Conservation (phyloP, 2,113 vertebrate species). For the Suncus etruscus region DNA sequence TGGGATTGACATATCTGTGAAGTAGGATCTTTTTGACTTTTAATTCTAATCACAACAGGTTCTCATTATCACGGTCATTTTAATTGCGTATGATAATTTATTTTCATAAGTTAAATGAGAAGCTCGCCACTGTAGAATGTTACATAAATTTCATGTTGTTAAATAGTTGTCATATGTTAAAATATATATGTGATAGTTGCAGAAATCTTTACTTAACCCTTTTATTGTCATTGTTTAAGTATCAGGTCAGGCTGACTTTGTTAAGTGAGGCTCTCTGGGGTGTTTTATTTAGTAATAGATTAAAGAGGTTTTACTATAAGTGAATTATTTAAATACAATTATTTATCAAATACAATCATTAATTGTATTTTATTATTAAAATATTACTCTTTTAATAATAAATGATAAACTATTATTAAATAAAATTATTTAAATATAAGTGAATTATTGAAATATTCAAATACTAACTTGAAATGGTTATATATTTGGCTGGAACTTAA, state of each 20-base stretch:
- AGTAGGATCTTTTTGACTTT: slow-evolving; percentile 53
- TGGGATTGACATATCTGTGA: slow-evolving; percentile 41
- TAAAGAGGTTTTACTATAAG: background rate
- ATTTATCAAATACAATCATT: no score
- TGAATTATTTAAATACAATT: no score
- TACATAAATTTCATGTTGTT: slow-evolving; percentile 13
- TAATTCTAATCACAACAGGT: slow-evolving; percentile 2
- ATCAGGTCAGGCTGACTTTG: slow-evolving; percentile 7
- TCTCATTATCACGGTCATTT: slow-evolving; percentile 27
- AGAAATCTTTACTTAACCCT: slow-evolving; percentile 7
- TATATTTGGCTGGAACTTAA: slow-evolving; percentile 52
- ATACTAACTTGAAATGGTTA: slow-evolving; percentile 36
- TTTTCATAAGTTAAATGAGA: slow-evolving; percentile 54
- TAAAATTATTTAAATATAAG: no score
- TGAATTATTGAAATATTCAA: background rate
- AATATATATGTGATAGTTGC: slow-evolving; percentile 43
- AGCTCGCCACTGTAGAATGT: slow-evolving; percentile 29
- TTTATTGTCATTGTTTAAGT: slow-evolving; percentile 24
- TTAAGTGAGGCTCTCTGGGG: slow-evolving; percentile 30
- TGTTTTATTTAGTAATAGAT: slow-evolving; percentile 19
- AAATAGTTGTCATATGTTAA: slow-evolving; percentile 44
- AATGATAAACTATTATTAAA: no score
- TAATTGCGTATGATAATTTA: slow-evolving; percentile 52
- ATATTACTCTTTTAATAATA: no score
- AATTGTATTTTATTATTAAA: no score